Percentiles rank a stretch among this genome's conserved stretches.
Conservation (phyloP, 2,888 invertebrate species). For the Caenorhabditis auriculariae region DNA sequence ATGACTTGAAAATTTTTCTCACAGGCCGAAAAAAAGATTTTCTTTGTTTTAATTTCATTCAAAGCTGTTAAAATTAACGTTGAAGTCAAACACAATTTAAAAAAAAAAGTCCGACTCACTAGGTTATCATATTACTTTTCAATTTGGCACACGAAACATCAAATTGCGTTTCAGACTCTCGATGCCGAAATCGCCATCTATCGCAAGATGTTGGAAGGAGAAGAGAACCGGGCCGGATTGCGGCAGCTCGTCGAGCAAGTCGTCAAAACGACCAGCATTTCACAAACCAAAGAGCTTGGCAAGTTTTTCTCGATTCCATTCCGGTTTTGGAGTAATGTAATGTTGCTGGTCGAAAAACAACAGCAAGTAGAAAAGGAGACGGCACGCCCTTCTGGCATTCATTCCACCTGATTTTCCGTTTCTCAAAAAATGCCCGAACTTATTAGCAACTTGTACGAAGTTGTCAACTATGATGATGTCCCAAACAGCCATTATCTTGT, state of each 20-base stretch:
- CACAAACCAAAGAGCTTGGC: constrained; percentile 54
- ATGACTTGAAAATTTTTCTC: neutral
- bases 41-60: constrained; percentile 7
- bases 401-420: constrained; percentile 1
- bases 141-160: neutral
- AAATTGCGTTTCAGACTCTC: constrained; percentile 62
- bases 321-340: too few species aligned
- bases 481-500: constrained; percentile 28
- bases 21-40: too few species aligned
- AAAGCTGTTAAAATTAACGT: too few species aligned
- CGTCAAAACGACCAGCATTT: constrained; percentile 58
- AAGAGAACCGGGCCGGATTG: constrained; percentile 67
- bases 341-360: too few species aligned
- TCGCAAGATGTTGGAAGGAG: constrained; percentile 69
- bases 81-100: neutral
- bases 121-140: neutral
- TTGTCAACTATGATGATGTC: constrained; percentile 27
- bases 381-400: neutral
- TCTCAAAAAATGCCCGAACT: constrained; percentile 16
- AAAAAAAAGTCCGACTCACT: neutral
- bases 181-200: constrained; percentile 70
- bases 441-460: constrained; percentile 16
- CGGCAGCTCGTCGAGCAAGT: constrained; percentile 63
- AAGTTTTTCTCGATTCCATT: constrained; percentile 1
- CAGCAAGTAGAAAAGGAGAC: neutral